Evolutionary conservation across 2,797 vertebrate genomes (phyloP), one percentile per base, ranked within the genome.

Genomic region (Sphenopsis melanotis): DNA sequence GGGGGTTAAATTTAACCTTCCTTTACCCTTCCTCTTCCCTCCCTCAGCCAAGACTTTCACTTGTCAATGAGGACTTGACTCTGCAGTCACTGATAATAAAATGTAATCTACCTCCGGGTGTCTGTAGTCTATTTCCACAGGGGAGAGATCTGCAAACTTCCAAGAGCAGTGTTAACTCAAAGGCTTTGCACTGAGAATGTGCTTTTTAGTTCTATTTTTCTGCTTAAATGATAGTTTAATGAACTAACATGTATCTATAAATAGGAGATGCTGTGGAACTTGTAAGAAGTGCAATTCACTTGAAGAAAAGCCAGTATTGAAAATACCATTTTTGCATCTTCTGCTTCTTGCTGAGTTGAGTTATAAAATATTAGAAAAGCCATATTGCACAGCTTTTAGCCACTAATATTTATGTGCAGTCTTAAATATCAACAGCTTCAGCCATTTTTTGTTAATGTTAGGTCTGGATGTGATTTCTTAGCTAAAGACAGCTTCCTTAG

Each of bases 401-500:
- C 57, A 64, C 87, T 87, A 65, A 68, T 74, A 91, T 68, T 72
- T 81, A 59, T 56, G 60, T 70, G 39, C 59, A 90, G 63, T 37
- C 74, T 94, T 87, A 94, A 90, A 88, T 90, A 90, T 60, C 94
- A 95, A 63, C 60, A 87, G 68, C 89, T 95, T 83, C 83, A 95
- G 77, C 95, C 83, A 57, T 70, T 94, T 94, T 90, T 86, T 74
- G 36, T 53, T 94, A 94, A 96, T 93, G 87, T 93, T 84, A 79
- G 80, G 77, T 74, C 89, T 94, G 94, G 55, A 75, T 88, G 59
- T 59, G 87, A 93, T 83, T 84, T 83, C 89, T 94, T 76, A 79
- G 91, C 83, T 94, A 84, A 86, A 93, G 94, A 94, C 80, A 82
- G 52, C 85, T 96, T 91, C 94, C 85, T 94, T 41, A 94, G 91